Percentiles rank a stretch among this genome's conserved stretches.
phyloP scores from a whole-genome alignment of 2,113 vertebrate genomes.

The Phrynosoma blainvillii region DNA sequence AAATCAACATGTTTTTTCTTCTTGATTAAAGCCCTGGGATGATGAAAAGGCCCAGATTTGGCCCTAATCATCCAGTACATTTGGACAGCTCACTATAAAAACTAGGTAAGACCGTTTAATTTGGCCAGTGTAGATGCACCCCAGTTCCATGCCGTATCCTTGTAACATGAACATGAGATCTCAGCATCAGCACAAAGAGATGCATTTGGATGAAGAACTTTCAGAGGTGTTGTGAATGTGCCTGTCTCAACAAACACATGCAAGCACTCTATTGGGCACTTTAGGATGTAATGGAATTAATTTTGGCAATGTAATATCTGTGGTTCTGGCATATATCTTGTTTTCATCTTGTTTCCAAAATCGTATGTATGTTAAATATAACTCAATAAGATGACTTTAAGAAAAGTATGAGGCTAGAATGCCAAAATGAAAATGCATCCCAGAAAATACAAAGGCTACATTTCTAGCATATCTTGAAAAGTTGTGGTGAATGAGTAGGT shows the following conservation, averaged over 20 bases:
- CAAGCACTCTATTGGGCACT: not conserved
- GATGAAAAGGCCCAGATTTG: no score
- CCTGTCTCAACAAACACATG: not conserved
- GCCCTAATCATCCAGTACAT: no score
- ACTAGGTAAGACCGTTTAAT: no score
- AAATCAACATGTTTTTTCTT: no score
- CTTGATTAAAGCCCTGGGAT: no score
- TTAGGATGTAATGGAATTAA: not conserved
- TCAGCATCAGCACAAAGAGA: not conserved
- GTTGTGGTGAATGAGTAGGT: not conserved
- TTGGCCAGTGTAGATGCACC: no score
- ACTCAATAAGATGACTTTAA: slow-evolving; percentile 13
- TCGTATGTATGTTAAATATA: slow-evolving; percentile 12
- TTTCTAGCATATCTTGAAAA: slow-evolving; percentile 8
- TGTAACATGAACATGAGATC: not conserved
- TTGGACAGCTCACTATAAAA: no score
- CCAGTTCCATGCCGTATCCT: not conserved
- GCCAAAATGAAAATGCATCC: slow-evolving; percentile 15
- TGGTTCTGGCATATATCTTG: not conserved
- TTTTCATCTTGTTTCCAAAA: slow-evolving; percentile 45
- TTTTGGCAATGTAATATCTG: not conserved
- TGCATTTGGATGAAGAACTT: not conserved
- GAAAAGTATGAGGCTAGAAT: not conserved
- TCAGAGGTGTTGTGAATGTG: not conserved
- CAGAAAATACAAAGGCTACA: not conserved